A percentile compares a stretch with the other conserved stretches of the same genome.
Conservation (phyloP, 2,113 vertebrate species). For the Saccopteryx leptura region DNA sequence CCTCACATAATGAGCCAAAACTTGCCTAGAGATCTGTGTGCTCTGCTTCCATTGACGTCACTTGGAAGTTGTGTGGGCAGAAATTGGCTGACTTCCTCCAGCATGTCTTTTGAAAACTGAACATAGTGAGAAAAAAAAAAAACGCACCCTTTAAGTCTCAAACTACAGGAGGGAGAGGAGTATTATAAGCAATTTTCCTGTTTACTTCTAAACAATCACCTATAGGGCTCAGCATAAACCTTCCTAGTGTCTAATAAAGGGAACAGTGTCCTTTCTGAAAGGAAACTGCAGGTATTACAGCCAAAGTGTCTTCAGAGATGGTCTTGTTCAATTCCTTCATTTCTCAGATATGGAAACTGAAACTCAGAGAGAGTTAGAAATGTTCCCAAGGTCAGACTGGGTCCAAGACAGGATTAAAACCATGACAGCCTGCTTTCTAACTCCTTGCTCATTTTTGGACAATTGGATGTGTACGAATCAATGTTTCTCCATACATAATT, state of each 20-base stretch:
- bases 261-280: background rate
- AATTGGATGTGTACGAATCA: background rate
- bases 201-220: conserved; percentile 60
- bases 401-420: background rate
- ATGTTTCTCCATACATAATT: background rate
- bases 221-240: background rate
- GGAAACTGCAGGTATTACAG: background rate
- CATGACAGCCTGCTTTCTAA: background rate
- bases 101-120: conserved; percentile 84
- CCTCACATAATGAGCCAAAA: conserved; percentile 84
- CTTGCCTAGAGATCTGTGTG: conserved; percentile 84
- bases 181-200: conserved; percentile 65
- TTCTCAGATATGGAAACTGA: conserved; percentile 36
- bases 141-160: conserved; percentile 76
- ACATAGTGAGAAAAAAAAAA: conserved; percentile 71
- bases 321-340: background rate
- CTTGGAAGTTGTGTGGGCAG: conserved; percentile 86
- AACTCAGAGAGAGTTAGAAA: conserved; percentile 46
- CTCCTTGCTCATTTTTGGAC: background rate
- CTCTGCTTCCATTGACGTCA: conserved; percentile 85
- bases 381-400: background rate
- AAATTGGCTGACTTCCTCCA: conserved; percentile 84
- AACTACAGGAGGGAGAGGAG: conserved; percentile 70
- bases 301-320: conserved; percentile 4
- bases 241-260: background rate